These are phyloP conservation scores for Dendrophyllia cribrosa DNA, from an alignment of 64 coral and sea anemone genomes.

Conservation along the genomic window DNA sequence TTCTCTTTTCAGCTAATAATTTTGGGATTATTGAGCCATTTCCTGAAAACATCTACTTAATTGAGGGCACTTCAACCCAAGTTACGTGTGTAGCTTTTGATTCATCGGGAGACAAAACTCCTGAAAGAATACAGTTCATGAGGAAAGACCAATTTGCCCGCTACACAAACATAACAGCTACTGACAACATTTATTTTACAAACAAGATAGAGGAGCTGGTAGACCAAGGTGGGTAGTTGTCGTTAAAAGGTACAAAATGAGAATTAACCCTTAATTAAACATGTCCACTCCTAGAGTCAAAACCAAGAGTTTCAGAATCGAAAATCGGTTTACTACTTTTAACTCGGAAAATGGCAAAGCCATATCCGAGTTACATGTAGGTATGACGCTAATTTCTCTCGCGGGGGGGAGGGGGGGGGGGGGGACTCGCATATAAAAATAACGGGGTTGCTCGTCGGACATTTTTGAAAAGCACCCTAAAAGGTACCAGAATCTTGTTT, in stretches of 20 bases:
- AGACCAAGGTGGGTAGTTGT: background rate
- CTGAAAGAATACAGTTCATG: background rate
- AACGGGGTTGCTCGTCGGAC: no score
- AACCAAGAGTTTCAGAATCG: no score
- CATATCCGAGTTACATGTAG: no score
- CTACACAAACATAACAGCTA: background rate
- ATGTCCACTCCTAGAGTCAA: no score
- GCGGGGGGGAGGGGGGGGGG: no score
- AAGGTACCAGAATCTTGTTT: no score
- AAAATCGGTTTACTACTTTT: no score
- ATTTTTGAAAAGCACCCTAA: no score
- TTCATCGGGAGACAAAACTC: background rate
- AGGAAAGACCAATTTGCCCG: background rate
- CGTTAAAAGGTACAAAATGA: background rate
- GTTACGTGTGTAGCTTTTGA: background rate
- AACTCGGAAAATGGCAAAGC: no score
- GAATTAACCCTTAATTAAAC: no score
- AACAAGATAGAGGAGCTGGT: background rate
- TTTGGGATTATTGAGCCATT: background rate
- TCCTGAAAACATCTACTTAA: background rate
- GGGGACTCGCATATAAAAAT: no score
- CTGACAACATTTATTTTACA: background rate
- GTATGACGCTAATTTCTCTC: no score
- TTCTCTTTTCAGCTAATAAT: background rate
- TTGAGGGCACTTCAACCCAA: background rate